Conservation (phyloP, 2,797 vertebrate genomes). For the Morelia viridis region DNA sequence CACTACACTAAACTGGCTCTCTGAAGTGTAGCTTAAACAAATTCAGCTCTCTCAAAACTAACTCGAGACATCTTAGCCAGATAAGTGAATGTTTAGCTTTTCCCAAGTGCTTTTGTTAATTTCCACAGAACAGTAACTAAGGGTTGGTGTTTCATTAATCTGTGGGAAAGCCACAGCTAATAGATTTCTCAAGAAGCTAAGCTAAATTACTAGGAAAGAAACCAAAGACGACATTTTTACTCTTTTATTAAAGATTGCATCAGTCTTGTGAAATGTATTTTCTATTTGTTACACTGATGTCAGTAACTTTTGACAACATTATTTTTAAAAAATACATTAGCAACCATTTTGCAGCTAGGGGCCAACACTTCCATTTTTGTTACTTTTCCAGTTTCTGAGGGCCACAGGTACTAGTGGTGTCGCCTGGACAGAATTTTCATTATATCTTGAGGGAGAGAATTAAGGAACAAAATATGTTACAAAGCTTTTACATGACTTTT, state of each 20-base stretch:
- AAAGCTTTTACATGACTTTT: too few species aligned
- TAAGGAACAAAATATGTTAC: too few species aligned
- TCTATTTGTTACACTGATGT: neutral
- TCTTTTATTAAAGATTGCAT: neutral
- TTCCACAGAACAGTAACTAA: neutral
- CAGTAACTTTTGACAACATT: neutral
- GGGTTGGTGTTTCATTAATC: neutral
- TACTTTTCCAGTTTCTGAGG: too few species aligned
- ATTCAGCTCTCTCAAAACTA: neutral
- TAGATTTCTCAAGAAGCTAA: neutral
- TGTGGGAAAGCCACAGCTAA: neutral
- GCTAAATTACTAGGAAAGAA: neutral
- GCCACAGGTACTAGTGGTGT: too few species aligned
- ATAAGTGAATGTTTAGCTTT: conserved; percentile 4
- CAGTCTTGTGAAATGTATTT: neutral
- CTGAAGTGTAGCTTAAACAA: neutral
- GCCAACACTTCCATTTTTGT: neutral
- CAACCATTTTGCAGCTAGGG: neutral
- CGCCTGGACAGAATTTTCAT: too few species aligned
- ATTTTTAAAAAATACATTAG: neutral
- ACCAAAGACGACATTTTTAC: neutral
- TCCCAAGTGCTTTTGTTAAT: neutral
- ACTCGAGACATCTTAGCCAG: neutral
- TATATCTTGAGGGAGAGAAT: too few species aligned
- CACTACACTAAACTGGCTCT: neutral